Percentiles rank a stretch among this genome's conserved stretches.
phyloP scores from a whole-genome alignment of 2,888 invertebrate genomes.

The Callosobruchus maculatus region DNA sequence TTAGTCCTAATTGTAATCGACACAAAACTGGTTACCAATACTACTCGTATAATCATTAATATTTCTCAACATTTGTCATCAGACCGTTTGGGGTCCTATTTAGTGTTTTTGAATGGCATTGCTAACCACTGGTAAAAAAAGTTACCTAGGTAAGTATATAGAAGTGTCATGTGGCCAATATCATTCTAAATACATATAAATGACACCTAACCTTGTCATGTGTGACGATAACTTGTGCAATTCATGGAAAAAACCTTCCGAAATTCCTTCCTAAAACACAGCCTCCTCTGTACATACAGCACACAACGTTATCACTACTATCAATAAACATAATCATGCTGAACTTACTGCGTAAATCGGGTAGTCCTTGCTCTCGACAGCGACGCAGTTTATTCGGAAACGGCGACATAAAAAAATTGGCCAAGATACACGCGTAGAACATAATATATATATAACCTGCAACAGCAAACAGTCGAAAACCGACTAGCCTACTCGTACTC shows the following conservation, averaged over 20 bases:
- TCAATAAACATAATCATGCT: background rate
- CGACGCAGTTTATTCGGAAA: background rate
- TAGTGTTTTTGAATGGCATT: too few species aligned
- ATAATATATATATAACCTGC: too few species aligned
- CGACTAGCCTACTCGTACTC: slow-evolving; percentile 35
- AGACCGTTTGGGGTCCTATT: too few species aligned
- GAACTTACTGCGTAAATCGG: background rate
- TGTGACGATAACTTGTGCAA: background rate
- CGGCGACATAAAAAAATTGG: slow-evolving; percentile 14
- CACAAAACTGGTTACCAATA: too few species aligned
- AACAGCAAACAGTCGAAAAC: slow-evolving; percentile 17
- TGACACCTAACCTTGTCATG: background rate
- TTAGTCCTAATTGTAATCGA: too few species aligned
- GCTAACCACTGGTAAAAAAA: too few species aligned
- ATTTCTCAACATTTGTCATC: too few species aligned
- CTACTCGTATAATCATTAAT: too few species aligned
- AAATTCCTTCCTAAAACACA: background rate
- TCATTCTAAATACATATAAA: background rate
- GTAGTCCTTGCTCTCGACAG: background rate
- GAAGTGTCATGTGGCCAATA: too few species aligned
- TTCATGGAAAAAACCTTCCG: background rate
- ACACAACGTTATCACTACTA: background rate
- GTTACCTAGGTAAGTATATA: too few species aligned
- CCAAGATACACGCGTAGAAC: slow-evolving; percentile 18
- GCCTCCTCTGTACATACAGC: background rate